These are phyloP conservation scores for Punctoribates punctum DNA, from an alignment of 2,888 invertebrate genomes.

Conservation along the genomic window DNA sequence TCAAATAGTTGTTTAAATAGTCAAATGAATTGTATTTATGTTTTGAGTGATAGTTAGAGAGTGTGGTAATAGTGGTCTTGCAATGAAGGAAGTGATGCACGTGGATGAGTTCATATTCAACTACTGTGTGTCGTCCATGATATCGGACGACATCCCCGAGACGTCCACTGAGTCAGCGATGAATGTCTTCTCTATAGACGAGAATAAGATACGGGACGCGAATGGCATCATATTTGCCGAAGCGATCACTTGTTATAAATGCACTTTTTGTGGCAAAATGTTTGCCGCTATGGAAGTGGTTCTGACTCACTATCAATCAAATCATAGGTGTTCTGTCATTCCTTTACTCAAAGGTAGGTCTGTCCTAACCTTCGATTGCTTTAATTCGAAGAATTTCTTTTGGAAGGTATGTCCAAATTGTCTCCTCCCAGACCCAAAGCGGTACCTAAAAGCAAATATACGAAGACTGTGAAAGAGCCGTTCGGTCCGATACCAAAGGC, in stretches of 20 bases:
- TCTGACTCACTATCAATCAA: conserved; percentile 29
- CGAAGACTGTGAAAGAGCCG: neutral
- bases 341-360: conserved; percentile 15
- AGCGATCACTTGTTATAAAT: conserved; percentile 37
- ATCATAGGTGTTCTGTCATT: conserved; percentile 30
- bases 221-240: conserved; percentile 35
- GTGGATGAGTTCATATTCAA: conserved; percentile 36
- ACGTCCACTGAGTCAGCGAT: neutral
- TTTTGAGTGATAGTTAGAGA: neutral
- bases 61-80: neutral
- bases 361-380: neutral
- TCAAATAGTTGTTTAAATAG: neutral
- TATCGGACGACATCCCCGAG: neutral
- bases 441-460: neutral
- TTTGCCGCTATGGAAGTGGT: conserved; percentile 35
- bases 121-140: conserved; percentile 29
- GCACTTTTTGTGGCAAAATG: conserved; percentile 38
- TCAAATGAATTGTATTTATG: neutral
- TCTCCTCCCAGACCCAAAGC: neutral
- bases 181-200: conserved; percentile 30
- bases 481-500: neutral
- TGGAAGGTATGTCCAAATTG: neutral
- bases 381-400: neutral
- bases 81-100: neutral
- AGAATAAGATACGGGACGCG: conserved; percentile 19